These are phyloP conservation scores for Netelia inedita DNA, from an alignment of 2,888 invertebrate genomes.

Conservation along the genomic window DNA sequence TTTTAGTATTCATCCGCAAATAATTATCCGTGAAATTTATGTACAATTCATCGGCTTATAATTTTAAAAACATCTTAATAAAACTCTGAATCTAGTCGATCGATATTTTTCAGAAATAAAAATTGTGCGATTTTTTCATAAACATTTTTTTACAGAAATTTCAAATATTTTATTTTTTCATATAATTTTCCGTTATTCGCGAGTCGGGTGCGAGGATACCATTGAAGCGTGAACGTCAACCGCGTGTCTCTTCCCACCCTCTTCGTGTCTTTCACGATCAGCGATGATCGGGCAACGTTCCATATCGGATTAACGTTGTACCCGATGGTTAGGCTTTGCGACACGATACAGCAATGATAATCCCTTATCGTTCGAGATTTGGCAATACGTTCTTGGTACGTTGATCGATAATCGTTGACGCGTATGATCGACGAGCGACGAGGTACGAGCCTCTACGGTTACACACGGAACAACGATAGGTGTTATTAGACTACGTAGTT, in stretches of 20 bases:
- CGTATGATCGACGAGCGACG: constrained; percentile 12
- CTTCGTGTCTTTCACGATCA: background rate
- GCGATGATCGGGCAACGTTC: constrained; percentile 32
- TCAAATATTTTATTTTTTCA: too few species aligned
- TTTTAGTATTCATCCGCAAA: background rate
- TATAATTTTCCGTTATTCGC: background rate
- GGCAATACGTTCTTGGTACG: constrained; percentile 42
- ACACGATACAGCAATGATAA: constrained; percentile 62
- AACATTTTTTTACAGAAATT: too few species aligned
- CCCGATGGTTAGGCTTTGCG: constrained; percentile 20
- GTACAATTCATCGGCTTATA: background rate
- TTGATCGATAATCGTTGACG: constrained; percentile 52
- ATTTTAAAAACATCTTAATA: background rate
- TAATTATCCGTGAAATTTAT: background rate
- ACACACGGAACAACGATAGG: background rate
- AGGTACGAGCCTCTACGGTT: background rate
- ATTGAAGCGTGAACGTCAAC: background rate
- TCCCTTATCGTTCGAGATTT: constrained; percentile 42
- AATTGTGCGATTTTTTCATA: too few species aligned
- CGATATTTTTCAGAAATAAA: too few species aligned
- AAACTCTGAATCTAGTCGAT: too few species aligned
- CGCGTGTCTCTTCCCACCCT: background rate
- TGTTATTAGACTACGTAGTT: background rate
- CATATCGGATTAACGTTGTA: constrained; percentile 54
- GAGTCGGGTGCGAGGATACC: background rate